Conservation (phyloP, 2,888 invertebrate species). For the Oxytorus armatus region DNA sequence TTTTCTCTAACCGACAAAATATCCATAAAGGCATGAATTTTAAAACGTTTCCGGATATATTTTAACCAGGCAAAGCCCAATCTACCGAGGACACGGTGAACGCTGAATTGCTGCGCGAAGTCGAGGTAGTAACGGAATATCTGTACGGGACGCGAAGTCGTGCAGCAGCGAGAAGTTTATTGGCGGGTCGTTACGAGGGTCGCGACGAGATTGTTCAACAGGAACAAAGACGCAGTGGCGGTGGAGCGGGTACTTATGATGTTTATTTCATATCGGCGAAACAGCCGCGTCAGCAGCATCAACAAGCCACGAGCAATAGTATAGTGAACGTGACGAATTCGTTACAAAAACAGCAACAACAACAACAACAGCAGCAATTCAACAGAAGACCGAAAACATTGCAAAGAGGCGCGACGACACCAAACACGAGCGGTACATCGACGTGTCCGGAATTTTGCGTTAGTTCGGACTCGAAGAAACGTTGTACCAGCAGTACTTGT, state of each 20-base stretch:
- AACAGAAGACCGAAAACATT: conserved; percentile 83
- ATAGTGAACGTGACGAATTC: conserved; percentile 68
- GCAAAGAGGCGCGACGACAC: conserved; percentile 85
- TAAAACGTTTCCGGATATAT: background rate
- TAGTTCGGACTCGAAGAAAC: conserved; percentile 80
- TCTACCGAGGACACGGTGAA: conserved; percentile 83
- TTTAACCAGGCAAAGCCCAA: conserved; percentile 80
- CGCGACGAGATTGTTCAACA: conserved; percentile 73
- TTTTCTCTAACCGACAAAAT: background rate
- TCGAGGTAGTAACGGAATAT: conserved; percentile 86
- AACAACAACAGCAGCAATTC: conserved; percentile 80
- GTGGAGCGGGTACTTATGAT: conserved; percentile 73
- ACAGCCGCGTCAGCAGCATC: conserved; percentile 73
- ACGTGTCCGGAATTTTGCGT: conserved; percentile 75
- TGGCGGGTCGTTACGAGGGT: conserved; percentile 83
- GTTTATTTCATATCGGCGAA: conserved; percentile 81
- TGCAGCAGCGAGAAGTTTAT: conserved; percentile 85
- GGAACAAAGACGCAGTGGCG: conserved; percentile 69
- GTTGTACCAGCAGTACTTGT: conserved; percentile 86
- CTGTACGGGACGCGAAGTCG: conserved; percentile 86
- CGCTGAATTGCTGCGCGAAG: conserved; percentile 86
- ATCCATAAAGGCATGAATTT: background rate
- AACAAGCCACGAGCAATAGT: conserved; percentile 52
- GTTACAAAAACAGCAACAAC: conserved; percentile 75
- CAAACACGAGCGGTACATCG: conserved; percentile 76